phyloP scores from a whole-genome alignment of 2,888 invertebrate genomes.

The Buathra laborator region DNA sequence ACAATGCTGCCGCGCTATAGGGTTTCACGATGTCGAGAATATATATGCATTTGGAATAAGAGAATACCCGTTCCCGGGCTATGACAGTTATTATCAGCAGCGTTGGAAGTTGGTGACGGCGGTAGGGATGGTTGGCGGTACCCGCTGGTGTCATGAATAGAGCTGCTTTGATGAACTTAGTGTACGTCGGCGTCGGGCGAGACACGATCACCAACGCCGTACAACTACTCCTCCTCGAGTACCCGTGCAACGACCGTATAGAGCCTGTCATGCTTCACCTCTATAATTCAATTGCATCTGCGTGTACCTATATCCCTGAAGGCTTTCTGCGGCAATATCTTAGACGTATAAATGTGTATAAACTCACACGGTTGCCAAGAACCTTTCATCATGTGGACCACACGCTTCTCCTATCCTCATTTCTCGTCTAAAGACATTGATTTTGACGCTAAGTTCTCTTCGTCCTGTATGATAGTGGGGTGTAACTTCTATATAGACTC shows the following conservation, averaged over 20 bases:
- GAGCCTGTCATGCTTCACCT: slow-evolving; percentile 44
- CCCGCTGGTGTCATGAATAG: slow-evolving; percentile 50
- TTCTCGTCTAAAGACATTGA: not conserved
- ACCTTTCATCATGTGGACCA: slow-evolving; percentile 7
- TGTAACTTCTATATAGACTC: too few relatives aligned
- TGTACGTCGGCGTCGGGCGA: slow-evolving; percentile 22
- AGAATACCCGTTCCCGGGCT: slow-evolving; percentile 51
- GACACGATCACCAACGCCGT: slow-evolving; percentile 35
- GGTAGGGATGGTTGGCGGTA: slow-evolving; percentile 40
- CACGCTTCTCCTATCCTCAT: not conserved
- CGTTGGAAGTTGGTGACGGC: slow-evolving; percentile 48
- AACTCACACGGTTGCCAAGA: not conserved
- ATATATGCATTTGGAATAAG: slow-evolving; percentile 57
- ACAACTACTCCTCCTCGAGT: slow-evolving; percentile 24
- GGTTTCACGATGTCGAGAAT: not conserved
- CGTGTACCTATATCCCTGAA: slow-evolving; percentile 29
- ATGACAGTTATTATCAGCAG: slow-evolving; percentile 60
- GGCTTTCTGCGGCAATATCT: slow-evolving; percentile 46
- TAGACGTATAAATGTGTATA: not conserved
- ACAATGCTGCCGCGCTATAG: slow-evolving; percentile 47
- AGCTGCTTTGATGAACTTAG: slow-evolving; percentile 59
- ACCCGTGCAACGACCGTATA: slow-evolving; percentile 51
- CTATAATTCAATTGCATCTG: slow-evolving; percentile 53
- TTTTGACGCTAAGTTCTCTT: not conserved
- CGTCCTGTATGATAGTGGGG: not conserved